These are phyloP conservation scores for Gallinago nigripennis DNA, from an alignment of 2,797 vertebrate species.

Conservation along the genomic window DNA sequence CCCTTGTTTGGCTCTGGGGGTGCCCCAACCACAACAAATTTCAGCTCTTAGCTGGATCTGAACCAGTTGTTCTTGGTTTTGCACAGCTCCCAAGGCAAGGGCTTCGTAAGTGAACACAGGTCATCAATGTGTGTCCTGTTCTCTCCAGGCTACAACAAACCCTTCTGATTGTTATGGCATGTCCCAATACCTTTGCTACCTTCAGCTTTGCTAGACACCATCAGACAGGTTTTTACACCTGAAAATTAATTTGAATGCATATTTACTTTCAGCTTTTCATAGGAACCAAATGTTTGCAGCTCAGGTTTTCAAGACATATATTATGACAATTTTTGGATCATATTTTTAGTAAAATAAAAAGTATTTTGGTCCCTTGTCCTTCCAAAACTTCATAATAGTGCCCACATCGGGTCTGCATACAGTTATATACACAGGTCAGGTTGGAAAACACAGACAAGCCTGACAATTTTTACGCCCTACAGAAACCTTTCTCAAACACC, in stretches of 20 bases:
- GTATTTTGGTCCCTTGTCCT: neutral
- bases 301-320: neutral
- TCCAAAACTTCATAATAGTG: neutral
- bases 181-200: neutral
- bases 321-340: neutral
- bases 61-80: neutral
- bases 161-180: neutral
- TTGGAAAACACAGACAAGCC: neutral
- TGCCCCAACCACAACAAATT: neutral
- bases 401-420: neutral
- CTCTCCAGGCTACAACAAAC: neutral
- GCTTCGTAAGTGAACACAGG: neutral
- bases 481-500: neutral
- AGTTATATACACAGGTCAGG: neutral
- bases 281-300: neutral
- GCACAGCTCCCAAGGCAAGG: neutral
- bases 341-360: neutral
- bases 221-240: neutral
- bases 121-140: neutral
- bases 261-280: neutral
- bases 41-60: neutral
- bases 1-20: neutral
- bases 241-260: neutral
- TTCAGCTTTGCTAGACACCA: neutral
- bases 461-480: neutral